A percentile compares a stretch with the other conserved stretches of the same genome.
phyloP scores from a whole-genome alignment of 2,888 invertebrate species.

The Lumbricus terrestris region DNA sequence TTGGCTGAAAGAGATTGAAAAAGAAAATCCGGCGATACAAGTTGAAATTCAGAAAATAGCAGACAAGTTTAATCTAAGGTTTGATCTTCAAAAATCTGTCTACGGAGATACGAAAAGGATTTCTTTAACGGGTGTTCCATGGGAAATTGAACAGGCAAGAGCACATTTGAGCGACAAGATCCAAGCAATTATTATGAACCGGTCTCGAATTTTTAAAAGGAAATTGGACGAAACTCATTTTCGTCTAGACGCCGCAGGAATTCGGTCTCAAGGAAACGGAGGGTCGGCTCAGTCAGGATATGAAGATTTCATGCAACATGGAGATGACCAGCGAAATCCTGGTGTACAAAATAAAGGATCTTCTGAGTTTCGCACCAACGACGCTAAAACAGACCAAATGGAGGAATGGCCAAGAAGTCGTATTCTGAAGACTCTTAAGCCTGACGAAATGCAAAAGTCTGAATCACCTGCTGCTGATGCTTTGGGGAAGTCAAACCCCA shows the following conservation, averaged over 20 bases:
- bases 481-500: neutral
- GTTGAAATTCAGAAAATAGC: neutral
- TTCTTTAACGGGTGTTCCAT: neutral
- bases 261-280: neutral
- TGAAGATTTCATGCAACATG: neutral
- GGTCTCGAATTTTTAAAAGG: neutral
- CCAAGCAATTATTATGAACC: neutral
- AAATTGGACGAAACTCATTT: neutral
- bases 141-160: neutral
- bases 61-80: neutral
- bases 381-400: neutral
- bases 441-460: neutral
- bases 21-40: neutral
- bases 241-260: neutral
- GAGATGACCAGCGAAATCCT: neutral
- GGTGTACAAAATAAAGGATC: neutral
- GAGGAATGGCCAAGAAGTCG: neutral
- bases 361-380: neutral
- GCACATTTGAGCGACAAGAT: neutral
- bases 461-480: neutral
- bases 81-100: neutral
- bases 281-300: neutral
- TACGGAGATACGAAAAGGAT: neutral
- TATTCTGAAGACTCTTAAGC: neutral
- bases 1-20: conserved; percentile 3